Evolutionary conservation across 1,140 invertebrate species (phyloP).

Genomic region (Drosophila arawakana): DNA sequence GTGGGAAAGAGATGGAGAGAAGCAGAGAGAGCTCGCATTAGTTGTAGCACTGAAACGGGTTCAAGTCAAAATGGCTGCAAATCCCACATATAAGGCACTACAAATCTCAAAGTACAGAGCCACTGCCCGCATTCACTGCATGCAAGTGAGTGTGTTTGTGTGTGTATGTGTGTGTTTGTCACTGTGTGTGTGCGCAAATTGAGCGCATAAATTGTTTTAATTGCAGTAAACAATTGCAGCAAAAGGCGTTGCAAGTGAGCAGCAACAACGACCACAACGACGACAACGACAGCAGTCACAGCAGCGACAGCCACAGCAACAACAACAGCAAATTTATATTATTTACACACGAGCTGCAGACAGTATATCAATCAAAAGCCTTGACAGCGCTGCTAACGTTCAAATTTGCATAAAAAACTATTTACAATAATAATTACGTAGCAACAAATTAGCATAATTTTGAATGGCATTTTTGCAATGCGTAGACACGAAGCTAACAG

Average conservation of each 20-base stretch:
- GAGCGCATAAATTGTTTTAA: constrained; percentile 82
- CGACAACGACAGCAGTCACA: not conserved
- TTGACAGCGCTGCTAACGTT: constrained; percentile 55
- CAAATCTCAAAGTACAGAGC: constrained; percentile 37
- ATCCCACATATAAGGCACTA: constrained; percentile 29
- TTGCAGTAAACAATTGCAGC: constrained; percentile 61
- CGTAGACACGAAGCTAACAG: not conserved
- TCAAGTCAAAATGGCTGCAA: constrained; percentile 51
- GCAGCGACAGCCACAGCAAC: constrained; percentile 30
- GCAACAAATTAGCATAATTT: constrained; percentile 75
- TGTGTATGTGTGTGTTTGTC: constrained; percentile 16
- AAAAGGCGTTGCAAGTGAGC: constrained; percentile 29
- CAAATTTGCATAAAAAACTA: constrained; percentile 78
- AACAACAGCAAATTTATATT: not conserved
- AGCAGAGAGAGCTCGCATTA: not conserved
- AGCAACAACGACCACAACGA: constrained; percentile 5
- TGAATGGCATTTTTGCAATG: constrained; percentile 49
- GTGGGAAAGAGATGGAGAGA: not conserved
- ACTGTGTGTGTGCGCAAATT: constrained; percentile 62
- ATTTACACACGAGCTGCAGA: constrained; percentile 8
- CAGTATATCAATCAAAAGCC: constrained; percentile 67
- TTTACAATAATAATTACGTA: constrained; percentile 79
- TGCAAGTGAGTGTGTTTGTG: not conserved
- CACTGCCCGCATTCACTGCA: constrained; percentile 15
- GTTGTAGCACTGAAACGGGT: constrained; percentile 24